phyloP scores from a whole-genome alignment of 2,888 invertebrate genomes.

The Nipponacmea schrenckii region DNA sequence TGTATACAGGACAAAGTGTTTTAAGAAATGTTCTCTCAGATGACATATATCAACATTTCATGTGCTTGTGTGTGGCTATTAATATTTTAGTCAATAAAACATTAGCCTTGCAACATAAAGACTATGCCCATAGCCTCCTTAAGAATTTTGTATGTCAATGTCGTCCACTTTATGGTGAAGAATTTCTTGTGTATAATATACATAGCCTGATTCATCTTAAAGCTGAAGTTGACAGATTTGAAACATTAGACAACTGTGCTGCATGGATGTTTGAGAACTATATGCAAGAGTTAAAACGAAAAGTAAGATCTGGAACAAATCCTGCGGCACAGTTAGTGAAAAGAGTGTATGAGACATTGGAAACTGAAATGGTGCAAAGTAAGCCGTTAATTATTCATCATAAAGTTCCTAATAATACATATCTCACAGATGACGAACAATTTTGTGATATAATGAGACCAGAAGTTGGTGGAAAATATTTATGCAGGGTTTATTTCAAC shows the following conservation, averaged over 20 bases:
- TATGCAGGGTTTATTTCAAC: too few relatives aligned
- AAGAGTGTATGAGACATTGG: not conserved
- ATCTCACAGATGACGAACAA: too few relatives aligned
- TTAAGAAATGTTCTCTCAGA: constrained; percentile 17
- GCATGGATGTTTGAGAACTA: constrained; percentile 36
- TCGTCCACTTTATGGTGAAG: constrained; percentile 25
- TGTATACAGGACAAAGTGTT: constrained; percentile 47
- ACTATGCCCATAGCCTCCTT: constrained; percentile 29
- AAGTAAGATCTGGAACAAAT: constrained; percentile 20
- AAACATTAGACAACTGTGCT: constrained; percentile 25
- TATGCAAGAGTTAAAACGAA: constrained; percentile 24
- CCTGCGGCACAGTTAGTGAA: constrained; percentile 21
- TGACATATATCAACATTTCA: constrained; percentile 28
- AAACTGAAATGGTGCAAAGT: too few relatives aligned
- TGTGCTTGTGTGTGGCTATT: constrained; percentile 26
- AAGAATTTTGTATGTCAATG: constrained; percentile 24
- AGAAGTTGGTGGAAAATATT: too few relatives aligned
- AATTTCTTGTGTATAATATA: constrained; percentile 35
- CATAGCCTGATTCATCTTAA: constrained; percentile 28
- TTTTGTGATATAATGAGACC: too few relatives aligned
- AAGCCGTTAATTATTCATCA: too few relatives aligned
- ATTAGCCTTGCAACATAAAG: constrained; percentile 12
- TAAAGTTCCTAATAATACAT: too few relatives aligned
- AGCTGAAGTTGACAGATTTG: constrained; percentile 29
- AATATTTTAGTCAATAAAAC: constrained; percentile 15